These are phyloP conservation scores for Andrena flavipes DNA, from an alignment of 2,888 invertebrate genomes.

Conservation along the genomic window DNA sequence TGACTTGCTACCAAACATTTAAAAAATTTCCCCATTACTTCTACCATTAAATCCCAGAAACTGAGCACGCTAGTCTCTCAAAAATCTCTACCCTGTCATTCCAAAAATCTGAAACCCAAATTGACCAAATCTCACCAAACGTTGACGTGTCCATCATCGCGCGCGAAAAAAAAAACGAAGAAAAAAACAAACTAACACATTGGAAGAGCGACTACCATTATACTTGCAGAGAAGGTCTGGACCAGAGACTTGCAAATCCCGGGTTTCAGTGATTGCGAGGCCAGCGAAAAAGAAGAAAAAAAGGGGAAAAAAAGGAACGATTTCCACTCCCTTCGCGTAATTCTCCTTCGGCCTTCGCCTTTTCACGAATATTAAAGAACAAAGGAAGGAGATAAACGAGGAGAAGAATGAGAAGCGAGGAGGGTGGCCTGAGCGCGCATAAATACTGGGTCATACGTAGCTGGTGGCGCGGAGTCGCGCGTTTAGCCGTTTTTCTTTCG, in stretches of 20 bases:
- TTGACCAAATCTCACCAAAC: not conserved
- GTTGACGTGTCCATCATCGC: not conserved
- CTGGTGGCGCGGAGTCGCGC: not conserved
- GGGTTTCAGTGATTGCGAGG: constrained; percentile 14
- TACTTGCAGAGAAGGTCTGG: not conserved
- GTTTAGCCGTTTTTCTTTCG: constrained; percentile 46
- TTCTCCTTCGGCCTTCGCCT: constrained; percentile 14
- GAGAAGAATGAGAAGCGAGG: constrained; percentile 13
- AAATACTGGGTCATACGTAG: constrained; percentile 41
- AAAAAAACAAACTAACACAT: not conserved
- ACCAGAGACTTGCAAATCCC: not conserved
- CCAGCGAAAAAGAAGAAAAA: not conserved
- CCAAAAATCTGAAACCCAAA: not conserved
- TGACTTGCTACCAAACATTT: too few species aligned
- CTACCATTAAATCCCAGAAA: too few species aligned
- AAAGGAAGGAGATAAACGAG: constrained; percentile 13
- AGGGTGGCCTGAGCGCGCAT: not conserved
- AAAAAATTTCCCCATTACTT: too few species aligned
- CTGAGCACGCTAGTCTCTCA: too few species aligned
- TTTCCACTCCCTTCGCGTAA: constrained; percentile 9
- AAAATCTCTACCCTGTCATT: too few species aligned
- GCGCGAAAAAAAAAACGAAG: not conserved
- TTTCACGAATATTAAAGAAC: constrained; percentile 13
- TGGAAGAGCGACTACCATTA: not conserved
- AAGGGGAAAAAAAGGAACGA: not conserved